A percentile compares a stretch with the other conserved stretches of the same genome.
phyloP scores from a whole-genome alignment of 2,797 vertebrate genomes.

The Selene dorsalis region DNA sequence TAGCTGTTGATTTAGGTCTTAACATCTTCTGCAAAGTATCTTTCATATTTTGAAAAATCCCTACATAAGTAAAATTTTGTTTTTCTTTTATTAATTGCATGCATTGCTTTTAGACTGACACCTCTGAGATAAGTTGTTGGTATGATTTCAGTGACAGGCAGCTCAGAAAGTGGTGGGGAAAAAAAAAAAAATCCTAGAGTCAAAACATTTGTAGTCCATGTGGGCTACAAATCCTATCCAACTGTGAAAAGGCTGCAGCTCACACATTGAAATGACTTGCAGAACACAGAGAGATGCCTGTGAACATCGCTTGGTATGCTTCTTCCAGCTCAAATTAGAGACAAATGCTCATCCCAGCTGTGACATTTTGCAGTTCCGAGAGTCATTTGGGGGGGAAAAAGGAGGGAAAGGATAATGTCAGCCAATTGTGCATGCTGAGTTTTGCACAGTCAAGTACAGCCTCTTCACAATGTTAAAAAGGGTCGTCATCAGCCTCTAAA shows the following conservation, averaged over 20 bases:
- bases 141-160: slow-evolving; percentile 11
- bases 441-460: slow-evolving; percentile 10
- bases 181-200: slow-evolving; percentile 12
- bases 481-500: slow-evolving; percentile 47
- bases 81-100: background rate
- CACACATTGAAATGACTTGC: slow-evolving; percentile 17
- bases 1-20: slow-evolving; percentile 18
- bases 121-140: background rate
- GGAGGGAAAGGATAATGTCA: slow-evolving; percentile 6
- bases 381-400: background rate
- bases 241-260: slow-evolving; percentile 35
- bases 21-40: background rate
- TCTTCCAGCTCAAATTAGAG: slow-evolving; percentile 6
- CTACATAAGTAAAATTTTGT: background rate
- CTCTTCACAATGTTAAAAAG: slow-evolving; percentile 17
- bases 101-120: background rate
- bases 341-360: slow-evolving; percentile 3
- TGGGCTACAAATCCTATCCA: slow-evolving; percentile 22
- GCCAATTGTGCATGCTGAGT: slow-evolving; percentile 17
- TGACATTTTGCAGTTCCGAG: slow-evolving; percentile 10
- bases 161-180: background rate
- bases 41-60: slow-evolving; percentile 1
- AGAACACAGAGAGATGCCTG: slow-evolving; percentile 9
- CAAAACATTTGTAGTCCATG: background rate
- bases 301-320: background rate